Evolutionary conservation across 2,888 invertebrate genomes (phyloP), one percentile per base, ranked within the genome.

Genomic region (Acanthosepion pharaonis): DNA sequence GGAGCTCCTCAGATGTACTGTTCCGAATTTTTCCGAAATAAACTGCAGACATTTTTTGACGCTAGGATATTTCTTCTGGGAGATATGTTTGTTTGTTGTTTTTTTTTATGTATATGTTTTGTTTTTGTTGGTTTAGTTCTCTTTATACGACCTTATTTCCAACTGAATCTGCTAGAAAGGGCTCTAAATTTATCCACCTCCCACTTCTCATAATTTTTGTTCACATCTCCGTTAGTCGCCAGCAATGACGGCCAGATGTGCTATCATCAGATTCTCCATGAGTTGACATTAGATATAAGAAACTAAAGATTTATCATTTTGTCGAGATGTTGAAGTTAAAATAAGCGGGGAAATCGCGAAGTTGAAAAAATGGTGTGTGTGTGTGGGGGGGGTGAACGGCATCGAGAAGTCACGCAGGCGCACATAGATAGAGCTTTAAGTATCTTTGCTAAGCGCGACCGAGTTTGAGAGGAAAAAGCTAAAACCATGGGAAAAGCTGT

Each of bases 271-370:
- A 78, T 3, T 2, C 78, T 78, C n/a, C 33, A 3, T 11, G 78
- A n/a, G 78, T n/a, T 78, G 78, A 78, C n/a, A 78, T n/a, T 33
- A 78, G 78, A 78, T 78, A 78, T 78, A 78, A 78, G 78, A 78
- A 78, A 78, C 78, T n/a, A 33, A 78, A 78, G 78, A 78, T 78
- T 78, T 78, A 78, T 78, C 78, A 78, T 78, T 78, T 15, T 33
- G 33, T n/a, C 11, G 33, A 78, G n/a, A 18, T 78, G n/a, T n/a
- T 11, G 59, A 59, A 59, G 20, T 5, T 20, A 23, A 23, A 59
- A 59, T 23, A 78, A 78, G 11, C 78, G 33, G n/a, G 11, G n/a
- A 78, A 78, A 78, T 78, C n/a, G 11, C n/a, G 33, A n/a, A n/a
- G 78, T 78, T 33, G n/a, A 42, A 11, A 33, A 78, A 78, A n/a